A percentile compares a stretch with the other conserved stretches of the same genome.
Conservation (phyloP, 2,113 vertebrate species). For the Carassius auratus region DNA sequence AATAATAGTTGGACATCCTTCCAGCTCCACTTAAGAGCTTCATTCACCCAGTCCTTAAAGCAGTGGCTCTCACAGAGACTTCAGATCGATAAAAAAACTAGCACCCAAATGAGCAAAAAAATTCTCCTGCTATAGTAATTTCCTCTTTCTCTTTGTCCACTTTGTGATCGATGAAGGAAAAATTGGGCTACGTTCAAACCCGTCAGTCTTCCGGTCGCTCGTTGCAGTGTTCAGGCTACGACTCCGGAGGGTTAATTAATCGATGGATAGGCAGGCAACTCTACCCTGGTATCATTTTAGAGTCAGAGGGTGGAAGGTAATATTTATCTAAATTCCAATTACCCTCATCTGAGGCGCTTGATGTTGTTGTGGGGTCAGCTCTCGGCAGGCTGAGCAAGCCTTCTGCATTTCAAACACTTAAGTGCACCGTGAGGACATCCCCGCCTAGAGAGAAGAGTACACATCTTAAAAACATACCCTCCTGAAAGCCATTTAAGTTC, state of each 20-base stretch:
- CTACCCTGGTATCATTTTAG: conserved; percentile 48
- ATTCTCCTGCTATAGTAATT: conserved; percentile 7
- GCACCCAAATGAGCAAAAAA: conserved; percentile 39
- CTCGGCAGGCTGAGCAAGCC: conserved; percentile 53
- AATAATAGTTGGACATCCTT: not conserved
- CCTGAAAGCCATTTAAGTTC: conserved; percentile 38
- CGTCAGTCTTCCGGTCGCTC: conserved; percentile 9
- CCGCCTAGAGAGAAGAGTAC: conserved; percentile 4
- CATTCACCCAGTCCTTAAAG: conserved; percentile 41
- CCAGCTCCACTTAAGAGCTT: conserved; percentile 39
- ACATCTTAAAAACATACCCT: conserved; percentile 7
- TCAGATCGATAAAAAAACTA: conserved; percentile 49
- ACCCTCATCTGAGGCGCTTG: conserved; percentile 59
- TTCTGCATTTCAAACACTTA: conserved; percentile 62
- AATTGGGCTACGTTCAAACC: conserved; percentile 55
- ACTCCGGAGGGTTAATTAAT: conserved; percentile 56
- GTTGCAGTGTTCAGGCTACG: not conserved
- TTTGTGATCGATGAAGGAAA: conserved; percentile 54
- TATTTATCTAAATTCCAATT: conserved; percentile 67
- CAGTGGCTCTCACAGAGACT: conserved; percentile 7
- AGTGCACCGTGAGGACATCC: conserved; percentile 27
- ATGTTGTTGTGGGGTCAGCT: conserved; percentile 60
- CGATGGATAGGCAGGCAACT: conserved; percentile 43
- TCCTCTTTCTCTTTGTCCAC: conserved; percentile 36
- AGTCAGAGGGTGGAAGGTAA: conserved; percentile 47